phyloP scores from a whole-genome alignment of 2,113 vertebrate genomes.

The Ptyas mucosa region DNA sequence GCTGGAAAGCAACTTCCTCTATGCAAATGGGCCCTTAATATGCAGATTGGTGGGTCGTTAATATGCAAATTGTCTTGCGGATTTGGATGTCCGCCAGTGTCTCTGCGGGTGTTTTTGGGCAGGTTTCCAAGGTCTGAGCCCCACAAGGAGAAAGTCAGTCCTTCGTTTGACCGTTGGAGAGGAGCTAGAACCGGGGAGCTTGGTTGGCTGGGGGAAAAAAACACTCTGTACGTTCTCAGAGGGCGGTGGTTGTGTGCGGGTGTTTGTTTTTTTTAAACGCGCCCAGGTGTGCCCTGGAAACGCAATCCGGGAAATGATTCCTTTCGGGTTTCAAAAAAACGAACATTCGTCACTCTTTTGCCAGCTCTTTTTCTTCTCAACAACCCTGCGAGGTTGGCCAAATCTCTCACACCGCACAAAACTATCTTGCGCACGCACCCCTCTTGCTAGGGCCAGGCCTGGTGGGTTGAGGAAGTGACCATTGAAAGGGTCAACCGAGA shows the following conservation, averaged over 20 bases:
- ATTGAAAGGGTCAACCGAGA: neutral
- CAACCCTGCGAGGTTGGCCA: neutral
- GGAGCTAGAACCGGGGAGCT: neutral
- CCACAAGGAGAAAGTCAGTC: neutral
- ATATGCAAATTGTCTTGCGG: conserved; percentile 57
- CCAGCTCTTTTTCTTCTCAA: neutral
- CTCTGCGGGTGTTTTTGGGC: neutral
- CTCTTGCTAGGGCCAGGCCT: neutral
- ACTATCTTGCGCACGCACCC: too few relatives aligned
- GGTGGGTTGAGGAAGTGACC: neutral
- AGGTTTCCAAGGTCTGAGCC: neutral
- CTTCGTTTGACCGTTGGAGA: neutral
- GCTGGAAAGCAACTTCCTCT: conserved; percentile 16
- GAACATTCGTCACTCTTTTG: neutral
- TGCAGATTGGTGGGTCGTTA: conserved; percentile 37
- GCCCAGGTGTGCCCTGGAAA: neutral
- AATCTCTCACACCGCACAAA: neutral
- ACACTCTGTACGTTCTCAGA: neutral
- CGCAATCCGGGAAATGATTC: neutral
- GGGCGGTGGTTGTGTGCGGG: neutral
- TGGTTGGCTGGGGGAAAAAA: neutral
- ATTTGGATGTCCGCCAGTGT: conserved; percentile 44
- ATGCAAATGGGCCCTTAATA: conserved; percentile 35
- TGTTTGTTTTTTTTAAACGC: neutral
- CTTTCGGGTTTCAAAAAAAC: neutral